These are phyloP conservation scores for Cosmopolites sordidus DNA, from an alignment of 2,888 invertebrate species.

Conservation along the genomic window DNA sequence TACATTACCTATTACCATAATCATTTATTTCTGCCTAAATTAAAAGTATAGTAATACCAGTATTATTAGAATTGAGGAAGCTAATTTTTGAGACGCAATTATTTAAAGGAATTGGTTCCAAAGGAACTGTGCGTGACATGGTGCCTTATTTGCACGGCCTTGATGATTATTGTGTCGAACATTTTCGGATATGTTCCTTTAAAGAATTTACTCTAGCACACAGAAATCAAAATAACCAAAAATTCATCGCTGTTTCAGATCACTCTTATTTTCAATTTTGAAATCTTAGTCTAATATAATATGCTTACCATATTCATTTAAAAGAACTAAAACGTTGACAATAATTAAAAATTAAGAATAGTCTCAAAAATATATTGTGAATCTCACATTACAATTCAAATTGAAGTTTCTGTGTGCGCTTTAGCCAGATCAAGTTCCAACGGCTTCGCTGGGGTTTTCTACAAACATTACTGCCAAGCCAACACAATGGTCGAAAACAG, in stretches of 20 bases:
- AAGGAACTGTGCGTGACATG: conserved; percentile 39
- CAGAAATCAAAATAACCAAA: background rate
- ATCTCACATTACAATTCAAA: background rate
- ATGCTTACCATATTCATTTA: too few species aligned
- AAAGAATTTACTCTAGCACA: background rate
- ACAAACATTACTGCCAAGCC: background rate
- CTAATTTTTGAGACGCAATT: conserved; percentile 32
- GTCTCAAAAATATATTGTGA: too few species aligned
- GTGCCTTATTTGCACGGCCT: conserved; percentile 33
- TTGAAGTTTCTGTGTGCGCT: background rate
- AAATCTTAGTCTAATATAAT: background rate
- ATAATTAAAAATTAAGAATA: too few species aligned
- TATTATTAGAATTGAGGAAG: conserved; percentile 27
- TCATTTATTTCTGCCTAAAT: background rate
- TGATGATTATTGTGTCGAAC: background rate
- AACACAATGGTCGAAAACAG: background rate
- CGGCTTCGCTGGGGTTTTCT: background rate
- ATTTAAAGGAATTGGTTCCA: conserved; percentile 38
- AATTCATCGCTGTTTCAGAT: background rate
- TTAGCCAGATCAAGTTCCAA: background rate
- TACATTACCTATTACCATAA: background rate
- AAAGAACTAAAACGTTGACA: too few species aligned
- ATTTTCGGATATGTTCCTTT: background rate
- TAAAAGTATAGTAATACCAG: conserved; percentile 4
- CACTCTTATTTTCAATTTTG: background rate